These are phyloP conservation scores for Lepidotrigona ventralis DNA, from an alignment of 1,140 invertebrate genomes.

Conservation along the genomic window DNA sequence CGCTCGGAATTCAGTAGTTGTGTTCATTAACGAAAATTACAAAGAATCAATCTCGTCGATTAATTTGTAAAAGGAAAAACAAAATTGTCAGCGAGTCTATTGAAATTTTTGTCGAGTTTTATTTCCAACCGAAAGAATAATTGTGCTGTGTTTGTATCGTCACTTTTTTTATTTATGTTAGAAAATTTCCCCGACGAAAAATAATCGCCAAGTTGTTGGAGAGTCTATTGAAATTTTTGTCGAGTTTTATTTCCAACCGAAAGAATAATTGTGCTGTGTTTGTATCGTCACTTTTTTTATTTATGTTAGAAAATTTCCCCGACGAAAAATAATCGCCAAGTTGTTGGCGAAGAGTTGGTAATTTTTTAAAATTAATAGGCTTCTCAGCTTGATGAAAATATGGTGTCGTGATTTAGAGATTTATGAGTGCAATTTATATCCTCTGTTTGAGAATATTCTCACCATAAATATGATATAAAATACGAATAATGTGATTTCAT, in stretches of 20 bases:
- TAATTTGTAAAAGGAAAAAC: too few relatives aligned
- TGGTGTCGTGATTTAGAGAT: slow-evolving; percentile 11
- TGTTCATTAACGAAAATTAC: background rate
- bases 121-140: too few relatives aligned
- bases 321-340: background rate
- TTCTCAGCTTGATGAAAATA: background rate
- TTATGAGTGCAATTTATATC: background rate
- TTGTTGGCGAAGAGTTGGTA: background rate
- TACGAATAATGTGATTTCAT: background rate
- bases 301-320: background rate
- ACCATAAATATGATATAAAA: background rate
- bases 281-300: background rate
- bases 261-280: background rate
- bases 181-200: too few relatives aligned
- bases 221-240: background rate
- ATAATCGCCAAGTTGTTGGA: too few relatives aligned
- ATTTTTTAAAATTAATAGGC: background rate
- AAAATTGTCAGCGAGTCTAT: background rate
- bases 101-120: background rate
- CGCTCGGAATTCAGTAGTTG: background rate
- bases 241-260: background rate
- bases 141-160: background rate
- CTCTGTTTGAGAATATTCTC: background rate
- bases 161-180: background rate
- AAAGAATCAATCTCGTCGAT: background rate